phyloP scores from a whole-genome alignment of 1,140 invertebrate species.

The Sitobion miscanthi region DNA sequence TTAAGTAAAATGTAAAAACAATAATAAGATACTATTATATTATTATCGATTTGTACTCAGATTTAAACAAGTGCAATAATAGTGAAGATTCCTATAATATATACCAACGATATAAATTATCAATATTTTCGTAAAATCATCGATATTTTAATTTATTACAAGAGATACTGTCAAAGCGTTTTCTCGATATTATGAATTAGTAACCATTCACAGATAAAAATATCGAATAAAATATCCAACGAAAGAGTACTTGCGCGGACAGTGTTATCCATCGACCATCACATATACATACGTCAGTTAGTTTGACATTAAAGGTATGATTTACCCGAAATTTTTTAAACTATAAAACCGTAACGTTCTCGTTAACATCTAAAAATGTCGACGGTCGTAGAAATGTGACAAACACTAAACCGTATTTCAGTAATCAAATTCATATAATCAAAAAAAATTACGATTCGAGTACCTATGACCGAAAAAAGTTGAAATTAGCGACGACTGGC shows the following conservation, averaged over 20 bases:
- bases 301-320: not conserved
- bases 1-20: not conserved
- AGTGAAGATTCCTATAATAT: no score
- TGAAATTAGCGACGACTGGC: not conserved
- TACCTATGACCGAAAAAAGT: not conserved
- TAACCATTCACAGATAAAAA: not conserved
- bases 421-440: no score
- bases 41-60: not conserved
- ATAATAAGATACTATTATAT: not conserved
- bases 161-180: not conserved
- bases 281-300: no score
- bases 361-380: not conserved
- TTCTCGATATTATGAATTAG: not conserved
- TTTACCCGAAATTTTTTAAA: not conserved
- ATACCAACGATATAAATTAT: no score
- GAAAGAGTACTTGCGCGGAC: not conserved
- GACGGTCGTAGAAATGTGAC: no score
- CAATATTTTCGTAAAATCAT: no score
- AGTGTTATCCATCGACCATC: no score
- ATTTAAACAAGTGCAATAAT: not conserved
- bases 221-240: not conserved
- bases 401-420: no score
- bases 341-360: not conserved
- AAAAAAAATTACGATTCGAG: not conserved
- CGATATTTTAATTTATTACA: no score